These are phyloP conservation scores for Synergus gifuensis DNA, from an alignment of 2,888 invertebrate species.

Conservation along the genomic window DNA sequence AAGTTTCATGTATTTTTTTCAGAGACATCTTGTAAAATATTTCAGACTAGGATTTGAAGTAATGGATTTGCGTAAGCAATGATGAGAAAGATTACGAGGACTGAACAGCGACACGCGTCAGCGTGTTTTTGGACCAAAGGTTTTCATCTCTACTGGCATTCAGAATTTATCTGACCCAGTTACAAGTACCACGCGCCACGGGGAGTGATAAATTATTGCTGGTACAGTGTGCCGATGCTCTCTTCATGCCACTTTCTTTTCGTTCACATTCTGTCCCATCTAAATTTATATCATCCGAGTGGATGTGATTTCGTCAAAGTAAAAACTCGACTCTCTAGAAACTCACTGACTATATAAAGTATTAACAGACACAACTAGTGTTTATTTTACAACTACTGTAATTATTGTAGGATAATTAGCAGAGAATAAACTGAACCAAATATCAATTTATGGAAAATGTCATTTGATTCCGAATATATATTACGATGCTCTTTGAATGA, in stretches of 20 bases:
- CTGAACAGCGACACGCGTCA: not conserved
- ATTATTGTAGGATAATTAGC: no score
- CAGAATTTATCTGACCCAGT: constrained; percentile 41
- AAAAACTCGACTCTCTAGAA: no score
- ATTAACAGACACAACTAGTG: no score
- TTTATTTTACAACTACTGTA: no score
- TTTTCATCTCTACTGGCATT: constrained; percentile 3
- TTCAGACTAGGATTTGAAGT: not conserved
- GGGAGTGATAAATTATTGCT: constrained; percentile 39
- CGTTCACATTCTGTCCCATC: constrained; percentile 1
- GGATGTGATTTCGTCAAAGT: not conserved
- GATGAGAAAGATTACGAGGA: not conserved
- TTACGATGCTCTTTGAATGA: no score
- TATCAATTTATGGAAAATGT: no score
- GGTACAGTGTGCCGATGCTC: constrained; percentile 18
- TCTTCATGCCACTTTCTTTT: constrained; percentile 15
- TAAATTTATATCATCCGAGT: not conserved
- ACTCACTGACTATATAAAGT: no score
- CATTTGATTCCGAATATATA: no score
- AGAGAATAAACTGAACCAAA: no score
- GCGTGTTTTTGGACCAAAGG: constrained; percentile 14
- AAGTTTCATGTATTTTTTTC: no score
- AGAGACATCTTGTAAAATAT: no score
- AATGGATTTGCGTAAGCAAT: constrained; percentile 24
- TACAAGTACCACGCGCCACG: constrained; percentile 7